phyloP scores from a whole-genome alignment of 2,797 vertebrate genomes.

The Otus scops region DNA sequence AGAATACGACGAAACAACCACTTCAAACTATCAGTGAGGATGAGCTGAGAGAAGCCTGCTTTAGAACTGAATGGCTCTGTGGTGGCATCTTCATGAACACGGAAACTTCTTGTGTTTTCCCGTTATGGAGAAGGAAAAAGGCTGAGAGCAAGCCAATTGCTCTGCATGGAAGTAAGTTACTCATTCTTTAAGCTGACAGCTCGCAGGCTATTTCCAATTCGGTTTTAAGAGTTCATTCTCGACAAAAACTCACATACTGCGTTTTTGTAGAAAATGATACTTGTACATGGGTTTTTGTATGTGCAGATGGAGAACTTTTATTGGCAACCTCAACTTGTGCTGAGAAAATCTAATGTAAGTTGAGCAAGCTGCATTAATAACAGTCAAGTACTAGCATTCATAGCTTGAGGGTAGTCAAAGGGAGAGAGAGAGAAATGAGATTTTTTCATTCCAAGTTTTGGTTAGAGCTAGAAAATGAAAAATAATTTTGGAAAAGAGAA shows the following conservation, averaged over 20 bases:
- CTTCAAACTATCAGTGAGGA: neutral
- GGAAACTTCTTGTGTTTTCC: neutral
- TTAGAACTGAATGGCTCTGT: neutral
- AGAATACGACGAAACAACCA: neutral
- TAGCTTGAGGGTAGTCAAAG: neutral
- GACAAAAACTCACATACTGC: neutral
- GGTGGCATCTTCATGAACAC: neutral
- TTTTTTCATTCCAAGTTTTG: neutral
- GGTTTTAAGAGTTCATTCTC: neutral
- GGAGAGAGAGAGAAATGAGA: neutral
- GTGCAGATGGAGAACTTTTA: neutral
- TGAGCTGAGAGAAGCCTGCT: neutral
- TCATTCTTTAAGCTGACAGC: neutral
- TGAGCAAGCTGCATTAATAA: neutral
- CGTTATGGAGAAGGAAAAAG: neutral
- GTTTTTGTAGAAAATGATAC: neutral
- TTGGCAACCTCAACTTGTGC: neutral
- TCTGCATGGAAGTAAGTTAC: neutral
- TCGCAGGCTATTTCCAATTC: neutral
- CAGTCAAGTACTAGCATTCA: neutral
- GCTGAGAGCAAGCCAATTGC: neutral
- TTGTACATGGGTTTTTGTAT: neutral
- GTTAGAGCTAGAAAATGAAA: neutral
- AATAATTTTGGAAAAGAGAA: neutral
- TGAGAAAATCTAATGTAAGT: neutral